Conservation (phyloP, 2,797 vertebrate genomes). For the Pristis pectinata region DNA sequence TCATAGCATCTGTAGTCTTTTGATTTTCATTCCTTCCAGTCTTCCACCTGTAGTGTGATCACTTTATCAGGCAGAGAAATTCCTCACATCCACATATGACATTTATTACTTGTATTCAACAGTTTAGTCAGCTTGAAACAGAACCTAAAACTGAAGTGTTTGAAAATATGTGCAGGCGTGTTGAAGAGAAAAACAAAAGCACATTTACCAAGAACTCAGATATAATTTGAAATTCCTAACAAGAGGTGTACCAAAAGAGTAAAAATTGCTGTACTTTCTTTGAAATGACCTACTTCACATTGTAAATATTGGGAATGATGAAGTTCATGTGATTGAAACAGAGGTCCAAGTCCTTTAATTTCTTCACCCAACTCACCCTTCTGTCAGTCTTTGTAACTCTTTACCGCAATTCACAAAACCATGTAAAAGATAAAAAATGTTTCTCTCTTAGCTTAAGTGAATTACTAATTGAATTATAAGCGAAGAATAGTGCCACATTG, state of each 20-base stretch:
- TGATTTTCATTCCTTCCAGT: no score
- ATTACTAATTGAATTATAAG: background rate
- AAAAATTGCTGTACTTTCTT: background rate
- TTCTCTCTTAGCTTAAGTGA: background rate
- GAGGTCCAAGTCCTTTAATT: background rate
- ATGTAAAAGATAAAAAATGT: background rate
- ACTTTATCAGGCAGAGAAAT: background rate
- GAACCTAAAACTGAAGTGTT: background rate
- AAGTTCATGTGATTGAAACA: slow-evolving; percentile 5
- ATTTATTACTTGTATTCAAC: background rate
- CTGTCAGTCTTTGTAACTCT: background rate
- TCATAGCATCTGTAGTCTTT: no score
- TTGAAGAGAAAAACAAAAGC: background rate
- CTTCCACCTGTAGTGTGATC: no score
- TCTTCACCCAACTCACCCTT: background rate
- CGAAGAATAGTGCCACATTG: no score
- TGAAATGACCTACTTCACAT: background rate
- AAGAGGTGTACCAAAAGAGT: background rate
- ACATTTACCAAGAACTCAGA: background rate
- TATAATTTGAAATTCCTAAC: background rate
- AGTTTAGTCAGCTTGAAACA: background rate
- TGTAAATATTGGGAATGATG: background rate
- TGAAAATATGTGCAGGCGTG: background rate
- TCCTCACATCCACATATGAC: background rate
- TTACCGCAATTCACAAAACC: background rate